Conservation (phyloP, 2,888 invertebrate species). For the Pristionchus fissidentatus region DNA sequence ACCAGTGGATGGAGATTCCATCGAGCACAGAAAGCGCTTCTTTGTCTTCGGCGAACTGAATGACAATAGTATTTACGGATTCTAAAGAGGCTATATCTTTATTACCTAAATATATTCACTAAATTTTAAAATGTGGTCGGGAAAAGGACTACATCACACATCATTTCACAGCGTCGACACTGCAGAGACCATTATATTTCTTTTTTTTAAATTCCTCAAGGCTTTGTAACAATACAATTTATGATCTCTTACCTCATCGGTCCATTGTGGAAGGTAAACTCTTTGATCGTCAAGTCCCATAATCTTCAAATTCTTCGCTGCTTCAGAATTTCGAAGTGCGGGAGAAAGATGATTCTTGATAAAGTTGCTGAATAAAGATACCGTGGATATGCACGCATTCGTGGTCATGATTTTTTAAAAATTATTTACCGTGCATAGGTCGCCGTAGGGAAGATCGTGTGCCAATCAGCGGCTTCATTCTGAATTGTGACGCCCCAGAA, state of each 20-base stretch:
- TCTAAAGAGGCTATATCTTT: background rate
- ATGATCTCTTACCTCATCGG: constrained; percentile 81
- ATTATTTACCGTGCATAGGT: constrained; percentile 59
- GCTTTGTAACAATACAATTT: no score
- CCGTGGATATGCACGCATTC: background rate
- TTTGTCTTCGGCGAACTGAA: constrained; percentile 74
- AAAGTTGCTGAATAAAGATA: constrained; percentile 81
- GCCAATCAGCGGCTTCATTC: constrained; percentile 85
- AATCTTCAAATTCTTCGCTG: constrained; percentile 82
- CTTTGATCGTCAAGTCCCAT: constrained; percentile 83
- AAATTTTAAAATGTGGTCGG: no score
- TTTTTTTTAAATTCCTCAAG: no score
- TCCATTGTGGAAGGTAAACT: constrained; percentile 80
- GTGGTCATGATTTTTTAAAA: background rate
- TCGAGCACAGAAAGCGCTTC: constrained; percentile 78
- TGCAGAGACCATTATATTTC: no score
- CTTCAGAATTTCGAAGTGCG: constrained; percentile 80
- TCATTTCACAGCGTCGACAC: no score
- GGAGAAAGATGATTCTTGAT: constrained; percentile 85
- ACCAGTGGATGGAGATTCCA: constrained; percentile 88
- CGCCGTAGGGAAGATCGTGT: constrained; percentile 82
- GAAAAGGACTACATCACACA: no score
- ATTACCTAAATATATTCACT: background rate
- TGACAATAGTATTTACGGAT: background rate
- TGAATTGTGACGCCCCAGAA: constrained; percentile 88